Evolutionary conservation across 2,113 vertebrate species (phyloP), one percentile per base, ranked within the genome.

Genomic region (Anseranas semipalmata): DNA sequence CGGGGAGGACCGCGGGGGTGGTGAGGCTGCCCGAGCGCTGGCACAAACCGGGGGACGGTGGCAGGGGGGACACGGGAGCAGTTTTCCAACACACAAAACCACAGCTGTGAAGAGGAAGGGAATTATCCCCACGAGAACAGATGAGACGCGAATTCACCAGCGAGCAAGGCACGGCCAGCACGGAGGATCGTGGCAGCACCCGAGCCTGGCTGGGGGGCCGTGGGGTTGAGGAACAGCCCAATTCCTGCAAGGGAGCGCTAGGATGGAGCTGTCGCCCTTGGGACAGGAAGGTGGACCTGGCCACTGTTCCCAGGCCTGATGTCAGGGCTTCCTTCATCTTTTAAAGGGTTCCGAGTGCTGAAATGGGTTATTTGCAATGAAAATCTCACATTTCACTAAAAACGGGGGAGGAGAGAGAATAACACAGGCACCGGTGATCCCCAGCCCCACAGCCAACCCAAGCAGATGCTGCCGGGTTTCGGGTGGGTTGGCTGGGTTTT

Each of bases 151-250:
- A 91, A 87, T 82, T 68, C 66, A 85, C 28, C 46, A 89, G n/a
- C 56, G 81, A 78, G 81, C 85, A 89, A 89, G 70, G 82, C 43
- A 30, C 30, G 46, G 46, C 32, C 72, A 67, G 33, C 82, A 28
- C 22, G 35, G 50, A 82, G 33, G 48, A 71, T 35, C 85, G 89
- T 43, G 6, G 4, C 60, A 87, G 70, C 48, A 79, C 22, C 60
- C 0, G 1, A 92, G 67, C 39, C 66, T 52, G 45, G 15, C 24
- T 1, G 12, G 4, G 0, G 37, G 25, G 32, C 59, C 59, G 58
- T 12, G 6, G 48, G 10, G 22, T 7, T 4, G 9, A 85, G 19
- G 16, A 79, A 81, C 66, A 95, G 52, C 7, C 28, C 52, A 32
- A 6, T 67, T 91, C 72, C 70, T 72, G 37, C 48, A 85, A 55